These are phyloP conservation scores for Procambarus virginalis DNA, from an alignment of 1,140 invertebrate species.

Conservation along the genomic window DNA sequence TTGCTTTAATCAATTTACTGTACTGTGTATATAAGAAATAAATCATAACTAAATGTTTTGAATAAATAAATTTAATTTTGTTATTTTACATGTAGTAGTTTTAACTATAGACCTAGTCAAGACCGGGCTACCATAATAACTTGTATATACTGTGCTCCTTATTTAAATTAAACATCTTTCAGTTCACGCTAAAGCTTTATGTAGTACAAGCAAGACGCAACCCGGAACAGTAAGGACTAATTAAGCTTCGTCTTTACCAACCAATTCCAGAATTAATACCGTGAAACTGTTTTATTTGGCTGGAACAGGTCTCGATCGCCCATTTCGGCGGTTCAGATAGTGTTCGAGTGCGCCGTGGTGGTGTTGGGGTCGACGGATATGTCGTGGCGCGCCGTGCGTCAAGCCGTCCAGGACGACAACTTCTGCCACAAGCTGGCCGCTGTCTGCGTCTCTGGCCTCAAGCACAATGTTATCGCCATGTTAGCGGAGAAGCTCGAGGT, in stretches of 20 bases:
- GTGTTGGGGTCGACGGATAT: conserved; percentile 54
- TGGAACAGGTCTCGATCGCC: conserved; percentile 60
- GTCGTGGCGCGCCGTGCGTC: conserved; percentile 62
- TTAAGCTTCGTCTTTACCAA: too few species aligned
- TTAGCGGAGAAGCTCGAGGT: conserved; percentile 64
- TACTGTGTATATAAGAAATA: neutral
- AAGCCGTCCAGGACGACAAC: conserved; percentile 60
- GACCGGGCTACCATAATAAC: neutral
- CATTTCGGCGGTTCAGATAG: conserved; percentile 65
- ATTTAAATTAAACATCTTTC: neutral
- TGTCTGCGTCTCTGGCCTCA: conserved; percentile 55
- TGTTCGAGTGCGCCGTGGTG: conserved; percentile 66
- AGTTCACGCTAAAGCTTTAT: neutral
- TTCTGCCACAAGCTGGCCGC: conserved; percentile 61
- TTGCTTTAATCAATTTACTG: neutral
- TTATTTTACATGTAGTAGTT: too few species aligned
- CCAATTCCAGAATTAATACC: too few species aligned
- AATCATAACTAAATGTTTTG: too few species aligned
- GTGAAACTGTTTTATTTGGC: neutral
- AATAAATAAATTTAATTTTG: too few species aligned
- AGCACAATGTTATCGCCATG: conserved; percentile 31
- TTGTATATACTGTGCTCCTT: neutral
- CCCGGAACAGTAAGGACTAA: too few species aligned
- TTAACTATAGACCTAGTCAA: neutral
- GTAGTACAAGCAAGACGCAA: too few species aligned